Evolutionary conservation across 1,140 invertebrate species (phyloP), one percentile per base, ranked within the genome.

Genomic region (Probaryconus sp.): DNA sequence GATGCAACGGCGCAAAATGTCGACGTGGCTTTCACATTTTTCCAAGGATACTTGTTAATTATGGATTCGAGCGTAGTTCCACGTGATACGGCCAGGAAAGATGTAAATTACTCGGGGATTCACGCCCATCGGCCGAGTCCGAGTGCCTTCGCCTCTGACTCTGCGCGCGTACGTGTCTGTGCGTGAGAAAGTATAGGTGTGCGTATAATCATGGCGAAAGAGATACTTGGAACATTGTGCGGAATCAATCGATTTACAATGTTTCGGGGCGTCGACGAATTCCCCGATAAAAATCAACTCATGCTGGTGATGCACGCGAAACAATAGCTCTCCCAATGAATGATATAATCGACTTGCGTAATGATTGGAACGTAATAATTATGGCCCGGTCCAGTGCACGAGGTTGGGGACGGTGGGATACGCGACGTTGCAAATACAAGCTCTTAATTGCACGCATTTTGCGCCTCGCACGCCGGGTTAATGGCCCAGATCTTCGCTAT

Each of bases 31-130:
- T 53, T 69, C 21, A 42, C 37, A 69, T 58, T 60, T 51, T 56
- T 53, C 38, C 55, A 58, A 58, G 53, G 53, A 58, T 58, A 68
- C 65, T 60, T 42, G 65, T 69, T 69, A 69, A 69, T 69, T 69
- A 69, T 55, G 65, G 53, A 60, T 47, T 24, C 16, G 20, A 40
- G 45, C 43, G 21, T 42, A 40, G 17, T 58, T 67, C 35, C 51
- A 50, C 37, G 37, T 17, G 37, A 40, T 26, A 10, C 45, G 1
- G 21, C 40, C 35, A 18, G 40, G 31, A 28, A 16, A 58, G 53
- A 69, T 60, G 65, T 69, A 69, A 69, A 69, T 69, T 69, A 60
- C 37, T 51, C 9, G 3, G 37, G 3, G 31, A 60, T 38, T 60
- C 47, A 69, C 65, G 65, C 65, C 65, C 65, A 69, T 68, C 28